A percentile compares a stretch with the other conserved stretches of the same genome.
These are phyloP conservation scores for Verasper variegatus DNA, from an alignment of 2,113 vertebrate genomes.

Conservation along the genomic window DNA sequence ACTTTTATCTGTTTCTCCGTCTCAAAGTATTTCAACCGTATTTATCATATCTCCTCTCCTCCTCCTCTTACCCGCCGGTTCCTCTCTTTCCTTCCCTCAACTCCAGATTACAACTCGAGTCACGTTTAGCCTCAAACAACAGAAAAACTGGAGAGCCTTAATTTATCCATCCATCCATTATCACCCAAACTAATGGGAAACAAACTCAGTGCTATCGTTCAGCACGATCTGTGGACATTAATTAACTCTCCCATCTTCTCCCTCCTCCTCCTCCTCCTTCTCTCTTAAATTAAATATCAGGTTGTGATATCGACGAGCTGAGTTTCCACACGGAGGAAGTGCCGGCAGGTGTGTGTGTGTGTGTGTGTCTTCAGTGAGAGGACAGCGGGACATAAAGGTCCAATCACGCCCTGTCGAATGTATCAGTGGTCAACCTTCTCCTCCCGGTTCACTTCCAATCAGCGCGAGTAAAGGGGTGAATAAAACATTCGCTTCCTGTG, in stretches of 20 bases:
- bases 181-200: constrained; percentile 52
- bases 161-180: constrained; percentile 48
- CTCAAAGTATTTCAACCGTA: background rate
- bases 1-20: background rate
- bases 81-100: constrained; percentile 5
- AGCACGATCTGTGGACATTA: constrained; percentile 47
- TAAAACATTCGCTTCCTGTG: too few species aligned
- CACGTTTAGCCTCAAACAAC: constrained; percentile 34
- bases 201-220: constrained; percentile 53
- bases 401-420: too few species aligned
- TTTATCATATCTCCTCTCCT: background rate
- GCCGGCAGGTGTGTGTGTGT: too few species aligned
- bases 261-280: background rate
- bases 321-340: background rate
- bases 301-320: constrained; percentile 27
- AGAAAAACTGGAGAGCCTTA: constrained; percentile 15
- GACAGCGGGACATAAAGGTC: too few species aligned
- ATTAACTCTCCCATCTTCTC: constrained; percentile 39
- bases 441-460: too few species aligned
- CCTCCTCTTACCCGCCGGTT: background rate
- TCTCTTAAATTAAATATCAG: constrained; percentile 41
- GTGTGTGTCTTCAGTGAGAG: too few species aligned
- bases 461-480: too few species aligned
- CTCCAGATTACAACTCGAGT: constrained; percentile 45
- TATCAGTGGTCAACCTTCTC: too few species aligned